phyloP scores from a whole-genome alignment of 2,888 invertebrate species.

The Lasioglossum vierecki region DNA sequence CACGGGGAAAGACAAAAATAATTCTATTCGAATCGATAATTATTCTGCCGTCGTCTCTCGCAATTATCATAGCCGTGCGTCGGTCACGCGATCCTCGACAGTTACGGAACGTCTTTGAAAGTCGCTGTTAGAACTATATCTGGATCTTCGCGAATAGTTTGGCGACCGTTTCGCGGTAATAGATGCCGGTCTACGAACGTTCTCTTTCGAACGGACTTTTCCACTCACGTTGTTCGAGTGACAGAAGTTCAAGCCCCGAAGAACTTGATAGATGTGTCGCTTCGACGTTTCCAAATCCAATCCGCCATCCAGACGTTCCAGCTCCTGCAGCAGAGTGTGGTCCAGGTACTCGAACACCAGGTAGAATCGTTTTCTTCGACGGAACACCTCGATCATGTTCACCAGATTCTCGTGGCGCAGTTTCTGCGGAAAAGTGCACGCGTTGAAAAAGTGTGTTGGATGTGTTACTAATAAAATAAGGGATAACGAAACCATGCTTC shows the following conservation, averaged over 20 bases:
- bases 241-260: constrained; percentile 92
- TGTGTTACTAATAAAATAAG: too few relatives aligned
- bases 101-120: not conserved
- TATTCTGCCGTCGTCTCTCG: constrained; percentile 4
- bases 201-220: not conserved
- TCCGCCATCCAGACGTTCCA: constrained; percentile 90
- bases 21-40: constrained; percentile 30
- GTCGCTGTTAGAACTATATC: not conserved
- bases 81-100: constrained; percentile 42
- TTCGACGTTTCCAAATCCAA: constrained; percentile 90
- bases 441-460: too few relatives aligned
- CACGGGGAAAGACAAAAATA: not conserved
- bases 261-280: constrained; percentile 92
- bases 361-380: constrained; percentile 92
- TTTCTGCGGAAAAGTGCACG: constrained; percentile 85
- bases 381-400: constrained; percentile 94
- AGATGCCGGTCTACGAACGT: not conserved
- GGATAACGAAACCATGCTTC: too few relatives aligned
- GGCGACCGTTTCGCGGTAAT: not conserved
- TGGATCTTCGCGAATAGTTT: not conserved
- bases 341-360: constrained; percentile 95
- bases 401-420: constrained; percentile 95
- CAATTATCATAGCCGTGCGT: constrained; percentile 25
- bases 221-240: constrained; percentile 91
- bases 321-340: constrained; percentile 93